Evolutionary conservation across 2,797 vertebrate species (phyloP), one percentile per base, ranked within the genome.

Genomic region (Ceryle rudis): DNA sequence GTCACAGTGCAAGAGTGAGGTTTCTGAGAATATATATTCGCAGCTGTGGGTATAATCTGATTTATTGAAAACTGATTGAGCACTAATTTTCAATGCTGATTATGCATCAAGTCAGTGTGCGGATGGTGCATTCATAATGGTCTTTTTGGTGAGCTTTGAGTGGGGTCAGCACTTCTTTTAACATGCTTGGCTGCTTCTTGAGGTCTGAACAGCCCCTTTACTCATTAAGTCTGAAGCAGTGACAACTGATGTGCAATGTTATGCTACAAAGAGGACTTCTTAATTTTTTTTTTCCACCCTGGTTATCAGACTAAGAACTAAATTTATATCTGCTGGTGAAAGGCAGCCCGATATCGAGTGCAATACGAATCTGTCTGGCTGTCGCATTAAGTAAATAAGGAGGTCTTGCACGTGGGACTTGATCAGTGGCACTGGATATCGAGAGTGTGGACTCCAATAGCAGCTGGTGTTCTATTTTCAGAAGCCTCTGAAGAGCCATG

Each of bases 1-100:
- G 87, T 93, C 94, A 79, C 49, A 88, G 92, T 93, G 66, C 88
- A 89, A 44, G 64, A 90, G 25, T 21, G 15, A 86, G 51, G 70
- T 62, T 69, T 39, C 28, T 72, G 21, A 64, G 67, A 57, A 10
- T 20, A 16, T 35, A 23, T 80, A 11, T 82, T 87, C 39, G 37
- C 81, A 90, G 77, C 49, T 72, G 42, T 20, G 31, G 51, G 73
- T 83, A 41, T 90, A 73, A 86, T 81, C 35, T 49, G 73, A 44
- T 80, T 57, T 83, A 54, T 18, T 72, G 82, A 81, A 74, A 82
- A 83, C 57, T 5, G 11, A 18, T 37, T 71, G 9, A 42, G 2
- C 57, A 33, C 37, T 49, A 11, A 0, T 61, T 83, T n/a, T 31
- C 60, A 49, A 0, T 78, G 55, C 9, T 31, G n/a, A 4, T 14